phyloP scores from a whole-genome alignment of 2,888 invertebrate species.

The Lasioglossum malachurum region DNA sequence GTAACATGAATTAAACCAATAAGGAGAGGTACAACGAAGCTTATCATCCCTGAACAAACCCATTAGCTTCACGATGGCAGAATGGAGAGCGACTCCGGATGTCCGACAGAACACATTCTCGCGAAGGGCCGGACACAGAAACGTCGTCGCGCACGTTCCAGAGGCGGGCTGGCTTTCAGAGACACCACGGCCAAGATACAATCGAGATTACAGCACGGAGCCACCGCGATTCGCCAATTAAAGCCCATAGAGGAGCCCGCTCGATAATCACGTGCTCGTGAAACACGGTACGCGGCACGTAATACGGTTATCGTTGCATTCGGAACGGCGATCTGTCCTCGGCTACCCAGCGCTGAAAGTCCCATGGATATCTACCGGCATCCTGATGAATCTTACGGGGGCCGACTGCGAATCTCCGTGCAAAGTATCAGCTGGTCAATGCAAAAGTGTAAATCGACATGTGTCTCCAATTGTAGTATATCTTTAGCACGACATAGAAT shows the following conservation, averaged over 20 bases:
- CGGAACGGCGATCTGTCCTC: constrained; percentile 48
- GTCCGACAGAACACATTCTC: constrained; percentile 16
- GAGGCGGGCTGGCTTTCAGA: constrained; percentile 29
- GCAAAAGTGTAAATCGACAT: background rate
- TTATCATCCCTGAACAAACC: constrained; percentile 20
- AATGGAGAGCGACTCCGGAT: background rate
- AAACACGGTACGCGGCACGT: constrained; percentile 51
- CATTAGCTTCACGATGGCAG: constrained; percentile 11
- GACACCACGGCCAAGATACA: constrained; percentile 39
- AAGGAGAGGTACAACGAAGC: constrained; percentile 25
- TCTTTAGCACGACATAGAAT: no score
- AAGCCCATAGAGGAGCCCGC: constrained; percentile 41
- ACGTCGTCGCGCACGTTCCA: constrained; percentile 25
- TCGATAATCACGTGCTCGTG: constrained; percentile 56
- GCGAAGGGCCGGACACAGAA: constrained; percentile 8
- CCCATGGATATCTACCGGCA: background rate
- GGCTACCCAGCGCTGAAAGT: background rate
- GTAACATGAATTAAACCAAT: constrained; percentile 18
- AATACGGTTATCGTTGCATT: constrained; percentile 61
- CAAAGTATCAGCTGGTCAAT: background rate
- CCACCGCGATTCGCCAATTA: constrained; percentile 56
- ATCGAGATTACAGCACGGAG: constrained; percentile 52
- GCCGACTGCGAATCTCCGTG: background rate
- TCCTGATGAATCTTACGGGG: background rate
- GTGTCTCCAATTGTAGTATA: no score